Evolutionary conservation across 2,797 vertebrate species (phyloP), one percentile per base, ranked within the genome.

Genomic region (Mormyrus hasselquistii): DNA sequence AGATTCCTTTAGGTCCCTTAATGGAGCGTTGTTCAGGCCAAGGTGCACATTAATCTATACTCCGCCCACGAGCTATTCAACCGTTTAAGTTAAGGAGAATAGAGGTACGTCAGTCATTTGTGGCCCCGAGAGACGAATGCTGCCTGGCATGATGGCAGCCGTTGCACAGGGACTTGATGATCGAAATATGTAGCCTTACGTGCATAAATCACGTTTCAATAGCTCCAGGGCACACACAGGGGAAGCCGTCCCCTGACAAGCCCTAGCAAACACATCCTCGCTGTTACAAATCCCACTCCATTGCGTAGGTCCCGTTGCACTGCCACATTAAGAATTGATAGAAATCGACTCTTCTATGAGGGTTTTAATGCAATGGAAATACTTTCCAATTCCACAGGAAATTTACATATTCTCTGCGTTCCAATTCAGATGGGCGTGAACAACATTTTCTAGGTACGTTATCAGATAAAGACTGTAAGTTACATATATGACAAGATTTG

Each of bases 291-390:
- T 29, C 52, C 50, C 53, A 53, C 50, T 55, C 73, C 12, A 1
- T 57, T 7, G 1, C 14, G 22, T 38, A 8, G 16, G 34, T 86
- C 29, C 4, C 38, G 2, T 84, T 65, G 41, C 76, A 59, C 29
- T 82, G 69, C 69, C 34, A 19, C 76, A 57, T 88, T 83, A 82
- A 88, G 25, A 83, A 83, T 19, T 29, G 76, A 47, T 84, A 88
- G 9, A 57, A n/a, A 59, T 89, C 41, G 57, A 53, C 76, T 34
- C 8, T 22, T 34, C 41, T 29, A 50, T 25, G 34, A 62, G n/a
- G 29, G 12, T 19, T 57, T 85, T 88, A 34, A 52, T 38, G 53
- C 7, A 25, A 19, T 1, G 14, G 38, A 87, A 88, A 87, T 53
- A 25, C 59, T 79, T 16, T 57, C n/a, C 85, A 50, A n/a, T 53